Evolutionary conservation across 2,888 invertebrate genomes (phyloP), one percentile per base, ranked within the genome.

Genomic region (Andrena camellia): DNA sequence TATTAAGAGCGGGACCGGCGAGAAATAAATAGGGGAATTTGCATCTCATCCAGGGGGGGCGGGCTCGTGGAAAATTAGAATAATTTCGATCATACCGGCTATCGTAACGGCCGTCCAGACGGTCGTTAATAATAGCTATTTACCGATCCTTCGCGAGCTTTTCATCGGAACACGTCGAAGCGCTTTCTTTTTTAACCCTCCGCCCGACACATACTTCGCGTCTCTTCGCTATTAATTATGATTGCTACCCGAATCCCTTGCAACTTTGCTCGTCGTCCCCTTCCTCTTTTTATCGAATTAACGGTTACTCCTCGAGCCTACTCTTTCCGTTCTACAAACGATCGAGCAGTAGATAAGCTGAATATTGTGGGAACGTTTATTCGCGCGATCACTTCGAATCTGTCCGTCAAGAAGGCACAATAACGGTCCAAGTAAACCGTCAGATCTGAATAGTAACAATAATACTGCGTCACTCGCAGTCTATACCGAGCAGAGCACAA

Each of bases 1-100:
- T 79, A 79, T 73, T 70, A 63, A 71, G 64, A 76, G 68, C 8
- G 77, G 74, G 64, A 76, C 48, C 42, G 59, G 42, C 59, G 35
- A 62, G 70, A 69, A 83, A 83, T 77, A 73, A 83, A 83, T 57
- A 66, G 73, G 62, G 66, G 66, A 70, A 83, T 83, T 83, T 83
- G 78, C 84, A 78, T 83, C 71, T 78, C 78, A 71, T 75, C 59
- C 60, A 20, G 10, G 57, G 35, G 35, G 20, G 50, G 20, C 54
- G 69, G 60, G 71, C 75, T 70, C 83, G 42, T 59, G 71, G 63
- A 83, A 42, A 83, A 83, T 69, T 64, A 63, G 83, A 83, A 67
- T 83, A 72, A 82, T 77, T 77, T 83, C 72, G 54, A 68, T 77
- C 67, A 62, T 64, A 8, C 23, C 29, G 62, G 72, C 52, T 54